Conservation (phyloP, 2,888 invertebrate species). For the Siphonodentalium dalli region DNA sequence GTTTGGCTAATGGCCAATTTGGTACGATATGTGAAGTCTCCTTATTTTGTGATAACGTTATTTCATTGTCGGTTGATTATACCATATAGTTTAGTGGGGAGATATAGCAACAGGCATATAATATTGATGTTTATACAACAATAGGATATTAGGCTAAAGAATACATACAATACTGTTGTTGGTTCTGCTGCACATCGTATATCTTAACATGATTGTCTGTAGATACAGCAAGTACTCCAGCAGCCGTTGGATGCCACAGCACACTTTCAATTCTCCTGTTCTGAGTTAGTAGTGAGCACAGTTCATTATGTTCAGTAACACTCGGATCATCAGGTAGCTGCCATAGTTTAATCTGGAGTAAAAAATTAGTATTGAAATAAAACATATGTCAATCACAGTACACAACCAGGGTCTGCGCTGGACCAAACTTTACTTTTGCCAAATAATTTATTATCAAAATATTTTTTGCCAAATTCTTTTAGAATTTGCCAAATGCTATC, state of each 20-base stretch:
- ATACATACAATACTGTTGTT: slow-evolving; percentile 38
- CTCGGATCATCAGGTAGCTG: slow-evolving; percentile 84
- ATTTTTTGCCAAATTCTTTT: too few species aligned
- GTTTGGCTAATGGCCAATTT: too few species aligned
- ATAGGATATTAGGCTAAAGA: not conserved
- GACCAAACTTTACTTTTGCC: too few species aligned
- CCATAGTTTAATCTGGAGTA: slow-evolving; percentile 83
- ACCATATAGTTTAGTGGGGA: too few species aligned
- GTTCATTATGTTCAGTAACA: slow-evolving; percentile 72
- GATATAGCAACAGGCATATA: not conserved
- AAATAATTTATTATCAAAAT: too few species aligned
- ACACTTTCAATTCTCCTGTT: slow-evolving; percentile 87
- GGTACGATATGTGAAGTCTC: too few species aligned
- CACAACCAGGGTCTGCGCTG: not conserved
- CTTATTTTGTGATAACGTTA: too few species aligned
- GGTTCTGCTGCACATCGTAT: slow-evolving; percentile 75
- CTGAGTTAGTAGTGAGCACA: slow-evolving; percentile 69
- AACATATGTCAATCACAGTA: not conserved
- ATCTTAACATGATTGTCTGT: slow-evolving; percentile 82
- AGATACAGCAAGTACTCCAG: slow-evolving; percentile 86
- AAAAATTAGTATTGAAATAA: too few species aligned
- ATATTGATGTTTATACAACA: slow-evolving; percentile 1
- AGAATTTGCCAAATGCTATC: too few species aligned
- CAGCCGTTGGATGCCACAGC: slow-evolving; percentile 89
- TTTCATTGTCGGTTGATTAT: too few species aligned